Percentiles rank a stretch among this genome's conserved stretches.
phyloP scores from a whole-genome alignment of 2,113 vertebrate genomes.

The Ophthalmolycus amberensis region DNA sequence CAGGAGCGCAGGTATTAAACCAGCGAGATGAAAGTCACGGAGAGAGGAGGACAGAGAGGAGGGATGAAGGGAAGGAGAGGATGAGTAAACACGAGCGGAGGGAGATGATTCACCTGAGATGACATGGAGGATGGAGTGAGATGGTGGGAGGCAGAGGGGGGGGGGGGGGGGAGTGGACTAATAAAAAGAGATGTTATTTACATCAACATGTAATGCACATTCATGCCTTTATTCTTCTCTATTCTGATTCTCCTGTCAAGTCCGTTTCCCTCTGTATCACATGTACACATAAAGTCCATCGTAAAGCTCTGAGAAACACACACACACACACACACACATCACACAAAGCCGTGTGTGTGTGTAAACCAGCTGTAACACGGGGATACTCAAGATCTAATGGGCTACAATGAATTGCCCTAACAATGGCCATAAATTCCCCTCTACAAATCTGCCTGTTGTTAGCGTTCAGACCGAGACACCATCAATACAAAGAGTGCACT shows the following conservation, averaged over 20 bases:
- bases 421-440: conserved; percentile 59
- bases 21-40: conserved; percentile 12
- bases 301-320: conserved; percentile 32
- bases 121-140: conserved; percentile 17
- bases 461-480: conserved; percentile 28
- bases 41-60: neutral
- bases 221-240: conserved; percentile 9
- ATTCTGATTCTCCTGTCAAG: conserved; percentile 2
- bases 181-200: conserved; percentile 10
- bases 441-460: conserved; percentile 34
- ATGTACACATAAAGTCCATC: conserved; percentile 7
- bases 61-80: conserved; percentile 8
- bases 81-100: conserved; percentile 25
- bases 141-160: conserved; percentile 17
- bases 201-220: neutral
- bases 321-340: conserved; percentile 13
- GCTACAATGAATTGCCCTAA: conserved; percentile 67
- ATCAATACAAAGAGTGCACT: conserved; percentile 38
- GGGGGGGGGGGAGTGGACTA: neutral
- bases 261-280: conserved; percentile 10
- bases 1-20: conserved; percentile 40
- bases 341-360: conserved; percentile 14
- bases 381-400: conserved; percentile 70
- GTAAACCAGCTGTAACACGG: conserved; percentile 27
- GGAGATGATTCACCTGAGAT: conserved; percentile 35